Conservation (phyloP, 2,113 vertebrate genomes). For the Tachysurus vachellii region DNA sequence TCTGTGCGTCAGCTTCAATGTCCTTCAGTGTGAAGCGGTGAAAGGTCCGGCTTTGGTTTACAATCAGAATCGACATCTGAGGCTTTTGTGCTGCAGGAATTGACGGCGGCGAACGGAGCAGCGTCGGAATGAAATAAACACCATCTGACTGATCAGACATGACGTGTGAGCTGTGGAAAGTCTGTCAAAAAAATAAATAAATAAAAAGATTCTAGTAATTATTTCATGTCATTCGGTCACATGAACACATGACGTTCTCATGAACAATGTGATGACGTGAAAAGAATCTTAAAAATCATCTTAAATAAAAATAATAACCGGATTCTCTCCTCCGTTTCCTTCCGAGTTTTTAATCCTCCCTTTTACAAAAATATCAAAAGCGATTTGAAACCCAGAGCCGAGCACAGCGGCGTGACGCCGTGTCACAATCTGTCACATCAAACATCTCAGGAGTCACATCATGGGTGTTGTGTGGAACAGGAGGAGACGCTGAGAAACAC, state of each 20-base stretch:
- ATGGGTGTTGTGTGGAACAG: neutral
- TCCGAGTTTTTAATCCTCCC: neutral
- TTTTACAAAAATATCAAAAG: neutral
- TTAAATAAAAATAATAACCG: neutral
- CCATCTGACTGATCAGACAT: neutral
- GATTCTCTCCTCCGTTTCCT: neutral
- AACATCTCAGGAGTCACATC: neutral
- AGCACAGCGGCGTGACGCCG: neutral
- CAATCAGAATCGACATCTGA: neutral
- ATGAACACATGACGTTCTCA: neutral
- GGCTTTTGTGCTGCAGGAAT: conserved; percentile 19
- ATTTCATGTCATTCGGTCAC: neutral
- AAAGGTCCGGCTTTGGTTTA: conserved; percentile 24
- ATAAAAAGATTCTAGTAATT: neutral
- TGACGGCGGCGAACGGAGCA: neutral
- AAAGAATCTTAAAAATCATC: neutral
- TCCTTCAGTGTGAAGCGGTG: neutral
- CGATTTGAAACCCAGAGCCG: neutral
- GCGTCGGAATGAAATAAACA: neutral
- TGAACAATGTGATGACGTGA: neutral
- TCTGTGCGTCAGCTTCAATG: neutral
- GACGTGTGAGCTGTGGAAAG: neutral
- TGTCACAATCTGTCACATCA: neutral
- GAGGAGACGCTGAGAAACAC: neutral
- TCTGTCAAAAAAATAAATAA: too few relatives aligned